These are phyloP conservation scores for Orchestes rusci DNA, from an alignment of 2,888 invertebrate genomes.

Conservation along the genomic window DNA sequence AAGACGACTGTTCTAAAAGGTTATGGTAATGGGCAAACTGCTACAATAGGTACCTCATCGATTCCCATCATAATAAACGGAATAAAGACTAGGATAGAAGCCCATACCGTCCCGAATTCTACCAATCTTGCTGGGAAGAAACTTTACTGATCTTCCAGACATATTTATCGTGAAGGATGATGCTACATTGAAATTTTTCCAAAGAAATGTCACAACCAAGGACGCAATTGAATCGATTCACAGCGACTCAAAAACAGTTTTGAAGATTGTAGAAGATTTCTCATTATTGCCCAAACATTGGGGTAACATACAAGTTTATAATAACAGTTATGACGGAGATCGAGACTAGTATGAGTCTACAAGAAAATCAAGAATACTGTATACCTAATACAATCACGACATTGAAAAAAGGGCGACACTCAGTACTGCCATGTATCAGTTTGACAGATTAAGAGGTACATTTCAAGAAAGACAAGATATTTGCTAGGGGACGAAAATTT, in stretches of 20 bases:
- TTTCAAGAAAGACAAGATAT: conserved; percentile 1
- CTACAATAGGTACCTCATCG: conserved; percentile 17
- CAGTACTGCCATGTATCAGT: background rate
- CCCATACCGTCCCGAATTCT: conserved; percentile 23
- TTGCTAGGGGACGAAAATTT: background rate
- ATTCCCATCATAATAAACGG: conserved; percentile 21
- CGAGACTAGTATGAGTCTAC: background rate
- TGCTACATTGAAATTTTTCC: conserved; percentile 15
- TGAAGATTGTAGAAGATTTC: conserved; percentile 2
- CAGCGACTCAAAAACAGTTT: background rate
- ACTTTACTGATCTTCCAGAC: conserved; percentile 24
- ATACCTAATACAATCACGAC: conserved; percentile 1
- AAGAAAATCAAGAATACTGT: conserved; percentile 3
- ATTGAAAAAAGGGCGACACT: background rate
- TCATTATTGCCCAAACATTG: conserved; percentile 14
- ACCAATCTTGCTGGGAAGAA: conserved; percentile 25
- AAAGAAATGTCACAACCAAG: background rate
- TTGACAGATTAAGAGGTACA: background rate
- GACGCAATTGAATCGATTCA: conserved; percentile 3
- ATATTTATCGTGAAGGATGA: conserved; percentile 23
- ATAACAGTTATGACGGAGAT: conserved; percentile 15
- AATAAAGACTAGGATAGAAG: conserved; percentile 13
- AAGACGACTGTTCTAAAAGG: conserved; percentile 16
- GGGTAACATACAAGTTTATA: conserved; percentile 17
- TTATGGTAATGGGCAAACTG: conserved; percentile 18